Conservation (phyloP, 2,797 vertebrate species). For the Paguma larvata region DNA sequence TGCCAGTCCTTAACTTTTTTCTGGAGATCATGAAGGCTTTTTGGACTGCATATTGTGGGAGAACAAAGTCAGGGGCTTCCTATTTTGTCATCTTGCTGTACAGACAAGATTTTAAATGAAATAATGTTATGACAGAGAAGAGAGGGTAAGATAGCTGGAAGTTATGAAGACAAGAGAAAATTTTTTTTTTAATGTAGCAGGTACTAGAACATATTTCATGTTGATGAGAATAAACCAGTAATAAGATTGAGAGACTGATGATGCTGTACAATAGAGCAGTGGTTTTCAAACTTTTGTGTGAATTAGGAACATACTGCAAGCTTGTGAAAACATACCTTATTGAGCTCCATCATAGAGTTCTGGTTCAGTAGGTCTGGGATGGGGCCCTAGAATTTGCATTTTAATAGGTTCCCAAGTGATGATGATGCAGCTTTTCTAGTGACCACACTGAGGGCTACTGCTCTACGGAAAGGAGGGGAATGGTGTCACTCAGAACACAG, state of each 20-base stretch:
- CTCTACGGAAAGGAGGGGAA: background rate
- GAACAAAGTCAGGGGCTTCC: background rate
- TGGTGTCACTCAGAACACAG: background rate
- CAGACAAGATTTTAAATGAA: background rate
- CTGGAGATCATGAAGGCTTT: background rate
- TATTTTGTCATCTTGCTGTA: background rate
- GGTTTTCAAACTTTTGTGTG: slow-evolving; percentile 23
- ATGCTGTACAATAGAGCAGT: background rate
- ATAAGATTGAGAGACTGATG: background rate
- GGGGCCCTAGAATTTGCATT: background rate
- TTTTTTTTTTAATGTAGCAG: background rate
- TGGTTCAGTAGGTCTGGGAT: background rate
- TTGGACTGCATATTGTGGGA: background rate
- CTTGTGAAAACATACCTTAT: background rate
- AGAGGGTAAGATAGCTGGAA: background rate
- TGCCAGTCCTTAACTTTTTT: background rate
- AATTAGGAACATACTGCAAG: background rate
- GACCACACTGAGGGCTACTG: background rate
- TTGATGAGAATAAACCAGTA: background rate
- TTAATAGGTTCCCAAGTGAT: background rate
- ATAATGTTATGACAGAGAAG: background rate
- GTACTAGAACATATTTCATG: background rate
- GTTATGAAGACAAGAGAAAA: background rate
- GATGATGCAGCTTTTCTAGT: background rate
- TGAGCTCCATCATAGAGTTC: background rate